Percentiles rank a stretch among this genome's conserved stretches.
These are phyloP conservation scores for Poecilia gillii DNA, from an alignment of 2,797 vertebrate species.

Conservation along the genomic window DNA sequence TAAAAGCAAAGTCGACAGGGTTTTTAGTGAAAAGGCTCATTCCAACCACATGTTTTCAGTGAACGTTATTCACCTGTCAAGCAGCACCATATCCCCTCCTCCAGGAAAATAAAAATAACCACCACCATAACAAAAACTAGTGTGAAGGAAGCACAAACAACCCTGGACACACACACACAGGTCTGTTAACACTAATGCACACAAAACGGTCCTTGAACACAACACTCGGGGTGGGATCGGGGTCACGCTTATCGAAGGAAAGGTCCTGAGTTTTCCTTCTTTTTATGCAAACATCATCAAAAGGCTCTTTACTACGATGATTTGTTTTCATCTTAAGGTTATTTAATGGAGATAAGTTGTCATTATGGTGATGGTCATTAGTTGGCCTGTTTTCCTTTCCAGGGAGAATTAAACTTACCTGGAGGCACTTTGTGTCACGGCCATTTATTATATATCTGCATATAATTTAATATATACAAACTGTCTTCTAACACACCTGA, in stretches of 20 bases:
- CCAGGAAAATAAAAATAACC: conserved; percentile 45
- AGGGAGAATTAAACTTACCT: conserved; percentile 59
- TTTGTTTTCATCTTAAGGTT: conserved; percentile 14
- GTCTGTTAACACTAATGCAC: conserved; percentile 56
- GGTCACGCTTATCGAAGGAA: conserved; percentile 37
- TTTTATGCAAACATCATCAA: conserved; percentile 48
- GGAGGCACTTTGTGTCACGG: conserved; percentile 85
- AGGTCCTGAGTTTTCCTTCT: conserved; percentile 34
- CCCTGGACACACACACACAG: conserved; percentile 50
- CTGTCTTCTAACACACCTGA: conserved; percentile 77
- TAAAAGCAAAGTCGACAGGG: conserved; percentile 49
- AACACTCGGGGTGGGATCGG: conserved; percentile 52
- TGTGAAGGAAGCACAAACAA: conserved; percentile 69
- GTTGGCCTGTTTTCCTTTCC: conserved; percentile 71
- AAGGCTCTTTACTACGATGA: conserved; percentile 29
- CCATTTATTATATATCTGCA: conserved; percentile 73
- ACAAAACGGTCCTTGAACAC: conserved; percentile 62
- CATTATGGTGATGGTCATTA: conserved; percentile 67
- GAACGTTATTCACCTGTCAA: conserved; percentile 59
- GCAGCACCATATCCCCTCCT: conserved; percentile 67
- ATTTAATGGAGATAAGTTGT: conserved; percentile 40
- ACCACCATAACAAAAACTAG: conserved; percentile 63
- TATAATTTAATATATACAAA: conserved; percentile 66
- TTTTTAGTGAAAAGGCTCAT: conserved; percentile 55
- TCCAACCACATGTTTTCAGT: conserved; percentile 43